Evolutionary conservation across 2,113 vertebrate genomes (phyloP), one percentile per base, ranked within the genome.

Genomic region (Gallinago media): DNA sequence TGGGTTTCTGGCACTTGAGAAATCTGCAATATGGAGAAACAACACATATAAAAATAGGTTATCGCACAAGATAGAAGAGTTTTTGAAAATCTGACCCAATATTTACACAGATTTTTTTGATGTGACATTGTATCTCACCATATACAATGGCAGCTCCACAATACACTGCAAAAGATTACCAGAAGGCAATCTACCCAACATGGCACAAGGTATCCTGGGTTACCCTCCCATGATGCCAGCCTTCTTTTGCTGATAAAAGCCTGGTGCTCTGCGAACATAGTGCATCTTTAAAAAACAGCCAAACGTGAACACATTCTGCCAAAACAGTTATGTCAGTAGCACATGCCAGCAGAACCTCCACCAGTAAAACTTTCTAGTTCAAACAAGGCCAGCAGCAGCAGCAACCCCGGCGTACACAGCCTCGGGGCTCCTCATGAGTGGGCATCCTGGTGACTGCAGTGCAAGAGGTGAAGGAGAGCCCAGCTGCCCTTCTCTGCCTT

Each of bases 371-470:
- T 80, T 84, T 63, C 46, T 63, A 18, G 84, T 63, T 84, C 73
- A 78, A 74, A 55, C 72, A 77, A 66, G 84, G 44, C 85, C 86
- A 81, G n/a, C 40, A 63, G 61, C 73, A 85, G 61, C 40, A 40
- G 66, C 44, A 61, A 44, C 26, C 34, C 50, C 3, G 4, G 14
- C 0, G 0, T 70, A 50, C 36, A 22, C 15, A 56, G 89, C 50
- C 47, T 73, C 0, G 0, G n/a, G 54, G 52, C 18, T 0, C 44
- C 32, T 65, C 14, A 3, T 29, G 46, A 84, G 59, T 0, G 1
- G 25, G 20, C n/a, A 21, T 61, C 62, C 62, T 25, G 56, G 55
- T 87, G 66, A 49, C 72, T 93, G 62, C 67, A 61, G 63, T 5
- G 25, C 40, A 84, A 56, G 83, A 34, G 36, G 6, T 4, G 20